Conservation (phyloP, 2,113 vertebrate genomes). For the Crypturellus undulatus region DNA sequence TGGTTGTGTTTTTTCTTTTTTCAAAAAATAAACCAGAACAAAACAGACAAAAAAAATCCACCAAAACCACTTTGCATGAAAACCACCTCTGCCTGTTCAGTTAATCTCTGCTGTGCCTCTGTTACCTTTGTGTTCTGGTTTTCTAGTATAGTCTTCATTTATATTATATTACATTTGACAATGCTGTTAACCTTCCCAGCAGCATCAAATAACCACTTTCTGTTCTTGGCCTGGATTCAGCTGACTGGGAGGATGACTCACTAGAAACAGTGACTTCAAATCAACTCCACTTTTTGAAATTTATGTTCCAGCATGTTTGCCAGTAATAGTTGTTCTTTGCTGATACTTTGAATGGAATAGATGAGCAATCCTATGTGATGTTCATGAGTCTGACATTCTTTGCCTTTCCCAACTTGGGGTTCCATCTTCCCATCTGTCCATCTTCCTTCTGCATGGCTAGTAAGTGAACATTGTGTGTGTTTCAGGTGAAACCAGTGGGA, state of each 20-base stretch:
- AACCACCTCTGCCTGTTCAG: neutral
- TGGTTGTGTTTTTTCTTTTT: too few species aligned
- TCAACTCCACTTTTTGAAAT: neutral
- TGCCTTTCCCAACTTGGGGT: slow-evolving; percentile 37
- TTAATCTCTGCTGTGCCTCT: neutral
- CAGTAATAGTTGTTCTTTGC: neutral
- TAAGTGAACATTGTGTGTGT: slow-evolving; percentile 57
- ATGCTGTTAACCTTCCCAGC: neutral
- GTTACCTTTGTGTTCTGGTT: neutral
- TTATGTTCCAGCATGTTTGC: neutral
- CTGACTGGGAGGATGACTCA: neutral
- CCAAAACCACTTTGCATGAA: neutral
- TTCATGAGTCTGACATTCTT: neutral
- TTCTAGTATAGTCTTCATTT: neutral
- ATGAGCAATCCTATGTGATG: neutral
- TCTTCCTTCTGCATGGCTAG: slow-evolving; percentile 5
- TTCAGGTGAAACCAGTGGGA: slow-evolving; percentile 93
- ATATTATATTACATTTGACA: neutral
- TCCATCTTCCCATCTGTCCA: too few species aligned
- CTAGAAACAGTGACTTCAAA: neutral
- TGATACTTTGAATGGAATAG: neutral
- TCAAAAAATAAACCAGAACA: neutral
- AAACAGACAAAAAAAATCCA: neutral
- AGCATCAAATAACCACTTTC: neutral
- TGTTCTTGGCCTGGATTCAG: neutral